These are phyloP conservation scores for Crenichthys baileyi DNA, from an alignment of 2,797 vertebrate species.

Conservation along the genomic window DNA sequence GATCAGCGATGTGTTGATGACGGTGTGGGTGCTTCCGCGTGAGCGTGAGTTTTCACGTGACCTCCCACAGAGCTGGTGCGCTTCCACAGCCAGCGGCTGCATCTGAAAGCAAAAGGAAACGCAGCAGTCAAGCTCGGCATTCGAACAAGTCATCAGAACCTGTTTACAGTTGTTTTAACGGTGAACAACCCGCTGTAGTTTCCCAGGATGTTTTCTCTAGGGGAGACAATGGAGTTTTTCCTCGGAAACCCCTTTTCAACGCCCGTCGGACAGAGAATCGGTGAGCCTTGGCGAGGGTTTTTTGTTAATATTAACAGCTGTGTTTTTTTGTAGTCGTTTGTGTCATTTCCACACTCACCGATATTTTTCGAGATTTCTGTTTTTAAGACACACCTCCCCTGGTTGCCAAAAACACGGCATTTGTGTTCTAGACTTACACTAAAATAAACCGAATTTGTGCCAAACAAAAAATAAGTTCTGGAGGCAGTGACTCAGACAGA, in stretches of 20 bases:
- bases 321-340: neutral
- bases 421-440: neutral
- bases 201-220: constrained; percentile 70
- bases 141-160: neutral
- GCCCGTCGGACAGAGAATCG: constrained; percentile 84
- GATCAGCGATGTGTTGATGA: neutral
- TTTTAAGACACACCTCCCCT: neutral
- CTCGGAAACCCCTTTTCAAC: constrained; percentile 79
- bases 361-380: fast-evolving
- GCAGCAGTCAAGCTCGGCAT: neutral
- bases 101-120: constrained; percentile 40
- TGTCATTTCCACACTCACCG: neutral
- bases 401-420: neutral
- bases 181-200: neutral
- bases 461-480: constrained; percentile 23
- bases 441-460: constrained; percentile 11
- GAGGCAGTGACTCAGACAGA: constrained; percentile 23
- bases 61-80: constrained; percentile 42
- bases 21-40: neutral
- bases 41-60: constrained; percentile 69
- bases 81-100: constrained; percentile 25
- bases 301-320: neutral
- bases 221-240: constrained; percentile 80
- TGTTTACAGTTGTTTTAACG: fast-evolving
- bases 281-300: constrained; percentile 64